Percentiles rank a stretch among this genome's conserved stretches.
phyloP scores from a whole-genome alignment of 2,113 vertebrate species.

The Callocephalon fimbriatum region DNA sequence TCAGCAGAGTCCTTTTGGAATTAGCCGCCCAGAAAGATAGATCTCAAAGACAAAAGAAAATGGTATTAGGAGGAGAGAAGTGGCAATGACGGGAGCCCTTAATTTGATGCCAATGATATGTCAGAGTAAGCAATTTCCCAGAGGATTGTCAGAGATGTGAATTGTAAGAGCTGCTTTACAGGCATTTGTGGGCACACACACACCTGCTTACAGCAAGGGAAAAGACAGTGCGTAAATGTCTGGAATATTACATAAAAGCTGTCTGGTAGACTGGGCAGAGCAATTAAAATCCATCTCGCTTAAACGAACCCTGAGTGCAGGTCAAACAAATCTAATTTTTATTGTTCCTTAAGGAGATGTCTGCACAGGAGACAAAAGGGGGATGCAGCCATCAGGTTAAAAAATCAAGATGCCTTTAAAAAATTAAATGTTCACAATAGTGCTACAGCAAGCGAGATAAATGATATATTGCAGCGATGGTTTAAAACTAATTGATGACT shows the following conservation, averaged over 20 bases:
- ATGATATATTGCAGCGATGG: slow-evolving; percentile 79
- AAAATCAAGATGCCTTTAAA: slow-evolving; percentile 77
- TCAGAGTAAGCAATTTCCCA: slow-evolving; percentile 65
- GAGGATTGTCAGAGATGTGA: slow-evolving; percentile 56
- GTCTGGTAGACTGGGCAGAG: slow-evolving; percentile 77
- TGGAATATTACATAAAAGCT: slow-evolving; percentile 82
- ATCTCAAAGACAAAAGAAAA: slow-evolving; percentile 47
- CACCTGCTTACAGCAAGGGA: slow-evolving; percentile 68
- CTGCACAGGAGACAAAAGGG: slow-evolving; percentile 75
- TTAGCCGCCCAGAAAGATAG: slow-evolving; percentile 21
- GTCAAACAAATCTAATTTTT: slow-evolving; percentile 85
- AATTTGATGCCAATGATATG: slow-evolving; percentile 50
- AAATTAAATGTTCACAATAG: slow-evolving; percentile 82
- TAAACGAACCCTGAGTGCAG: slow-evolving; percentile 77
- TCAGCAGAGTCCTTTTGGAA: slow-evolving; percentile 15
- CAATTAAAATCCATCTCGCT: slow-evolving; percentile 83
- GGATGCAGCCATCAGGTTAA: slow-evolving; percentile 73
- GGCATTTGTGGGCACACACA: slow-evolving; percentile 55
- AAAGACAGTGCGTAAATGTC: slow-evolving; percentile 80
- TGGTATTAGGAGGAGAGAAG: slow-evolving; percentile 33
- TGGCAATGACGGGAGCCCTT: slow-evolving; percentile 31
- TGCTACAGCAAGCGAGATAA: slow-evolving; percentile 76
- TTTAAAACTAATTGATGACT: slow-evolving; percentile 86
- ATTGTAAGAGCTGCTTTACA: slow-evolving; percentile 64
- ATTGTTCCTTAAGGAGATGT: slow-evolving; percentile 83